These are phyloP conservation scores for Cryptus armator DNA, from an alignment of 2,888 invertebrate genomes.

Conservation along the genomic window DNA sequence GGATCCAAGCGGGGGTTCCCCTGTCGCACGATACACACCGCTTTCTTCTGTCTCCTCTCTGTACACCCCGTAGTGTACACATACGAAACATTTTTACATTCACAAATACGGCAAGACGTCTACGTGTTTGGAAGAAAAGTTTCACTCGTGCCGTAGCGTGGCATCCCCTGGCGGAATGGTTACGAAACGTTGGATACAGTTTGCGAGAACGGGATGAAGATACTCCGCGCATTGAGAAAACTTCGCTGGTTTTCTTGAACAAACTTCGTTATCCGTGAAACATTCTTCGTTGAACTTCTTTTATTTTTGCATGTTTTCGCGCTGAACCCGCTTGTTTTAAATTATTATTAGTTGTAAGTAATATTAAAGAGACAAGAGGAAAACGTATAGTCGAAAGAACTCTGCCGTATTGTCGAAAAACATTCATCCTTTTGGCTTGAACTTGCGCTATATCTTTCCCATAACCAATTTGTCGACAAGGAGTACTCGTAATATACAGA, in stretches of 20 bases:
- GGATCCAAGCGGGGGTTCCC: slow-evolving; percentile 68
- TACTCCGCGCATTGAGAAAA: slow-evolving; percentile 16
- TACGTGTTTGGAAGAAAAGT: not conserved
- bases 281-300: not conserved
- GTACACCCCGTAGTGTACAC: slow-evolving; percentile 17
- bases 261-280: slow-evolving; percentile 4
- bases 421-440: not conserved
- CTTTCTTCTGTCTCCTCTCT: slow-evolving; percentile 49
- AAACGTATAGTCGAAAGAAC: not conserved
- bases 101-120: not conserved
- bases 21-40: slow-evolving; percentile 7
- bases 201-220: slow-evolving; percentile 17
- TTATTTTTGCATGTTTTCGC: not conserved
- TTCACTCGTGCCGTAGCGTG: slow-evolving; percentile 39
- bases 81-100: not conserved
- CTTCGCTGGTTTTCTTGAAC: not conserved
- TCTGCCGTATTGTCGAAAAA: not conserved
- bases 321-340: not conserved
- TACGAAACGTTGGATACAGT: slow-evolving; percentile 5
- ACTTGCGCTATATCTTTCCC: not conserved
- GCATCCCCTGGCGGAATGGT: slow-evolving; percentile 45
- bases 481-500: no score
- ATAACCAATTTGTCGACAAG: no score
- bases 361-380: not conserved
- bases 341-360: not conserved